Evolutionary conservation across 2,113 vertebrate species (phyloP).

Genomic region (Tor tambroides): DNA sequence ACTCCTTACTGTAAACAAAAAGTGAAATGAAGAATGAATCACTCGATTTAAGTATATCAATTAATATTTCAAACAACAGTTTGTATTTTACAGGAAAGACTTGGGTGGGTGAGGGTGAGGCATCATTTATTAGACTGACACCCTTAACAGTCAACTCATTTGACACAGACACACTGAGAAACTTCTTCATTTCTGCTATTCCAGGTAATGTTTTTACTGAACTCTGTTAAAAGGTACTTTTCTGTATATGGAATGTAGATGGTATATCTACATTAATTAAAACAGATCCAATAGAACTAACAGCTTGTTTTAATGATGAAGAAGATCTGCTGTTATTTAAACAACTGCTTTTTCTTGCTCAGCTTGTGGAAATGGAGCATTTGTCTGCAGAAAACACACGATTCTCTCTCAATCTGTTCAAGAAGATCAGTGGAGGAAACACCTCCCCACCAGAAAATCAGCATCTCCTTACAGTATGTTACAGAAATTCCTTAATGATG

Average conservation of each 20-base stretch:
- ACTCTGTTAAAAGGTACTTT: background rate
- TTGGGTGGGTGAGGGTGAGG: background rate
- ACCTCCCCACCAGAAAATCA: conserved; percentile 68
- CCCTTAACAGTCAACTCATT: background rate
- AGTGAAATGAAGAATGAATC: background rate
- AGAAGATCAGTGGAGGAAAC: conserved; percentile 71
- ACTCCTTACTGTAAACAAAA: background rate
- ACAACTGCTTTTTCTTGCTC: background rate
- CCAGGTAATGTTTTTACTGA: background rate
- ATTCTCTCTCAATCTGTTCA: conserved; percentile 82
- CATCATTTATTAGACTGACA: background rate
- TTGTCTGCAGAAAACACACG: conserved; percentile 76
- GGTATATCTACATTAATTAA: background rate
- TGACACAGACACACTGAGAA: background rate
- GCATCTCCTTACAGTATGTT: conserved; percentile 72
- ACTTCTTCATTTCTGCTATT: background rate
- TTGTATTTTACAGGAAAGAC: background rate
- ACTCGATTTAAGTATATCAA: background rate
- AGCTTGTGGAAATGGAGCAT: conserved; percentile 46
- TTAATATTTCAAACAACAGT: background rate
- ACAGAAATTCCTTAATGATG: conserved; percentile 69
- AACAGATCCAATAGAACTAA: background rate
- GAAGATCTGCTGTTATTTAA: background rate
- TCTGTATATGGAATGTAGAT: background rate
- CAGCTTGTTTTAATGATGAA: background rate